A percentile compares a stretch with the other conserved stretches of the same genome.
Conservation (phyloP, 1,140 invertebrate genomes). For the Nilaparvata lugens region DNA sequence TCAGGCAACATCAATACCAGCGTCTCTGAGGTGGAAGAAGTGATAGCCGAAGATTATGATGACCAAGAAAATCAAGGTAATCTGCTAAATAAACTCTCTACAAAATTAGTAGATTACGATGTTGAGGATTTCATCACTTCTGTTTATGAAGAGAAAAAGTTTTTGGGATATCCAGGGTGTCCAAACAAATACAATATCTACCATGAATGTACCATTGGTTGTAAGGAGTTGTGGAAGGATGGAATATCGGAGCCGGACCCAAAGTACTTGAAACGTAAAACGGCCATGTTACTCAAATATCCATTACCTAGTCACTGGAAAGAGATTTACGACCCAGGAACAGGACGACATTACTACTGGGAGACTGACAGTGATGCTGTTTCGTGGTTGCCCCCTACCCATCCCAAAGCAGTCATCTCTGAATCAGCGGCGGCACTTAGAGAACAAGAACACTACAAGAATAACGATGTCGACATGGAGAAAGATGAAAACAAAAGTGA, state of each 20-base stretch:
- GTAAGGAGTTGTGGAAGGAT: slow-evolving; percentile 78
- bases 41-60: slow-evolving; percentile 84
- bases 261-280: slow-evolving; percentile 63
- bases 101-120: slow-evolving; percentile 11
- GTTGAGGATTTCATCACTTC: slow-evolving; percentile 6
- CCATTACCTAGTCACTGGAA: slow-evolving; percentile 88
- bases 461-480: slow-evolving; percentile 32
- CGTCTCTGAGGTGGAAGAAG: slow-evolving; percentile 50
- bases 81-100: background rate
- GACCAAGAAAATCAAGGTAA: slow-evolving; percentile 27
- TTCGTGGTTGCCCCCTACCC: slow-evolving; percentile 85
- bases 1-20: slow-evolving; percentile 8
- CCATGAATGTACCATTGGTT: slow-evolving; percentile 85
- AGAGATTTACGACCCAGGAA: slow-evolving; percentile 85
- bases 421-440: slow-evolving; percentile 74
- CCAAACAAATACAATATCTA: slow-evolving; percentile 95
- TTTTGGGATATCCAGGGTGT: slow-evolving; percentile 50
- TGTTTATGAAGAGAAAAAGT: slow-evolving; percentile 13
- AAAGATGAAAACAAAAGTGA: slow-evolving; percentile 15
- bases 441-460: slow-evolving; percentile 33
- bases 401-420: slow-evolving; percentile 75
- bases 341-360: slow-evolving; percentile 91
- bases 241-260: slow-evolving; percentile 60
- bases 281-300: slow-evolving; percentile 75
- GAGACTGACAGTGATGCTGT: slow-evolving; percentile 85